Conservation (phyloP, 2,113 vertebrate species). For the Garra rufa region DNA sequence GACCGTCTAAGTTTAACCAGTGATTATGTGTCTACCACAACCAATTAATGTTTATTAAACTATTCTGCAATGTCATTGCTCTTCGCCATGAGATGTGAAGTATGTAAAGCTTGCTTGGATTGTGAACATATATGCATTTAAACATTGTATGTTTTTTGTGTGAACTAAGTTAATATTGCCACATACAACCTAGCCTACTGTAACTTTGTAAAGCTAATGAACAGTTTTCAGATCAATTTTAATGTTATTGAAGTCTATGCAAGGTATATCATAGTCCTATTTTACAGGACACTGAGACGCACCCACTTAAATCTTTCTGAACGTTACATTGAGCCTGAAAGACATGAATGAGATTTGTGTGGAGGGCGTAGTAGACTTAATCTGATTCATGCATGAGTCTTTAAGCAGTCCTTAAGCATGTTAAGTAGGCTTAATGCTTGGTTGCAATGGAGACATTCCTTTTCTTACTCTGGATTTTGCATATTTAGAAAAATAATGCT, state of each 20-base stretch:
- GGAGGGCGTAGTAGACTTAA: neutral
- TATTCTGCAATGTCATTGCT: neutral
- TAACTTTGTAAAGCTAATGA: neutral
- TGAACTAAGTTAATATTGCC: neutral
- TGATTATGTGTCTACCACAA: neutral
- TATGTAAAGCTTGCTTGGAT: neutral
- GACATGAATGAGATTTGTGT: neutral
- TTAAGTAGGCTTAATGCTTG: neutral
- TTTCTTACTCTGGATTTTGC: neutral
- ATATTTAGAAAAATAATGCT: neutral
- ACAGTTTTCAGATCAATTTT: neutral
- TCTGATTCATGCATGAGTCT: neutral
- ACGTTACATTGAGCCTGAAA: neutral
- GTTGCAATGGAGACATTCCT: neutral
- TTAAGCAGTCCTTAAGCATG: neutral
- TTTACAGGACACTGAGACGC: neutral
- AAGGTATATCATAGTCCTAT: neutral
- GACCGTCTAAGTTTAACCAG: neutral
- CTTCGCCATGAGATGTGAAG: neutral
- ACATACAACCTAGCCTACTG: neutral
- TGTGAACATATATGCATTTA: neutral
- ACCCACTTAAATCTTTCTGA: neutral
- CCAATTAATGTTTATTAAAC: neutral
- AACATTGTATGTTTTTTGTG: neutral
- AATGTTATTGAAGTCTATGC: neutral